Evolutionary conservation across 2,888 invertebrate species (phyloP), one percentile per base, ranked within the genome.

Genomic region (Lasioglossum oenotherae): DNA sequence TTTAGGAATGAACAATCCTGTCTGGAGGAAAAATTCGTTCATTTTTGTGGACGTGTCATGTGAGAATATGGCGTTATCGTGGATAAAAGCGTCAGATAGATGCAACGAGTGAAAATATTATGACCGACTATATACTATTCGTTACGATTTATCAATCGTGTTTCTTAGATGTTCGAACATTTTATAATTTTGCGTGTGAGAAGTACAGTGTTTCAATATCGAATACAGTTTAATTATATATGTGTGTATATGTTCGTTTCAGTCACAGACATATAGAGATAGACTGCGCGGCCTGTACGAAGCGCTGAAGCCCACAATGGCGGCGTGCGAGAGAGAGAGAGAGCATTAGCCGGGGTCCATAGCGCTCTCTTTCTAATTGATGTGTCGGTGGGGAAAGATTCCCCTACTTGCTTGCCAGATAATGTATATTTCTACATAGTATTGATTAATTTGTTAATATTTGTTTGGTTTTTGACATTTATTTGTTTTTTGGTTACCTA

Each of bases 1-100:
- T 16, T 5, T 23, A 49, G 8, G 38, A 64, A 71, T 12, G n/a
- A 57, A 14, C 0, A n/a, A 19, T 82, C n/a, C n/a, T 69, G 14
- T 14, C 4, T 35, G 35, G 0, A 74, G 31, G 8, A 14, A 53
- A 41, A 16, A n/a, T 23, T 74, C 41, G 3, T 35, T 53, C 23
- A 14, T 23, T 64, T 78, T 75, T 84, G 84, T 23, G 8, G 69
- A 84, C 84, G 84, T 84, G 84, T 84, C 84, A 84, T 44, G 3
- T 23, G n/a, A 1, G 46, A 83, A 78, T 49, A 83, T 83, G 84
- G 78, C 78, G 84, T 60, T 84, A 71, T 77, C 41, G 23, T 23
- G 38, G 19, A 69, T 69, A 23, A 69, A 69, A 69, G 23, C 10
- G 35, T 38, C 69, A 35, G 23, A 19, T 69, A 1, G 64, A 31